Base-by-base conservation (phyloP, 2,888 invertebrate genomes). In the Steinernema carpocapsae region DNA sequence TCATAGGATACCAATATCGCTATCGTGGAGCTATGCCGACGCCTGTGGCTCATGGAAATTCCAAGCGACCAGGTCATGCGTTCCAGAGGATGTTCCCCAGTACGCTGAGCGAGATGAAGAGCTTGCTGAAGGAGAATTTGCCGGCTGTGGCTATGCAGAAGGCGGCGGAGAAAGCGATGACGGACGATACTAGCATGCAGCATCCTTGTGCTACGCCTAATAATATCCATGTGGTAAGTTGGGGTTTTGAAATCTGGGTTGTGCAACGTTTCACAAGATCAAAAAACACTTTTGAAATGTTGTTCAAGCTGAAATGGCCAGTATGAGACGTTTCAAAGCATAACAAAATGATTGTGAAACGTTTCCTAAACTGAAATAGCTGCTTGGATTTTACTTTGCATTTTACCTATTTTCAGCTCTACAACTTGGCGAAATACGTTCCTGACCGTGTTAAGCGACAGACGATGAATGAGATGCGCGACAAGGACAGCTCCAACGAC, bases 131-230 rank as follows among this genome's bases (percentile, higher is more conserved):
- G 64, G 64, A 64, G 64, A 64, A 64, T 32, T 26, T 64, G 64
- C 64, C 64, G 1, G 64, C 64, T 1, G 64, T 64, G 1, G 64
- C 64, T 32, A 64, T 64, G 64, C 64, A 64, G 64, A 64, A 64
- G 32, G 64, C 32, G 1, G 64, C 64, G 12, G 64, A 64, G 64
- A 64, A 64, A 26, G 64, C 64, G 14, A 37, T 32, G 17, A 32
- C 14, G 12, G 64, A 64, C 64, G 64, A 64, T 29, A 12, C 64
- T 1, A 64, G 64, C 37, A 29, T 17, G 7, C 29, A 64, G 37
- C 64, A 64, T n/a, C 64, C 64, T 6, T 64, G 64, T n/a, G 64
- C 64, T 1, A 64, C 64, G 29, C 64, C 64, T n/a, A 64, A 64
- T 29, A 64, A 64, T 29, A 64, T 64, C 37, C 64, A 64, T n/a